These are phyloP conservation scores for Orthonevra nobilis DNA, from an alignment of 2,888 invertebrate species.

Conservation along the genomic window DNA sequence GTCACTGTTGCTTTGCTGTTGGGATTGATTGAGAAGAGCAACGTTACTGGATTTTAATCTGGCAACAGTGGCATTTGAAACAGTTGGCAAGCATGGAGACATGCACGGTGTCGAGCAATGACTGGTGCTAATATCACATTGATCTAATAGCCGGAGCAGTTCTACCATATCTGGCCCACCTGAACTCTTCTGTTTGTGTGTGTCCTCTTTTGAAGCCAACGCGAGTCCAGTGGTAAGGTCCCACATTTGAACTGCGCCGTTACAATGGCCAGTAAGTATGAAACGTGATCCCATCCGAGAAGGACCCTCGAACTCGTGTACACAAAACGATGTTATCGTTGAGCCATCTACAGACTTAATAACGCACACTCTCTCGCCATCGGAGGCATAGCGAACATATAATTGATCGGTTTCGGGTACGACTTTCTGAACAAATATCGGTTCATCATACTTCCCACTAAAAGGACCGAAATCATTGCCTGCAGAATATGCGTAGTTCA, in stretches of 20 bases:
- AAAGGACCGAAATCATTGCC: slow-evolving; percentile 92
- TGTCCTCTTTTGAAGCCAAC: slow-evolving; percentile 86
- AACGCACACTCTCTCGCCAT: slow-evolving; percentile 96
- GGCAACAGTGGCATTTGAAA: slow-evolving; percentile 81
- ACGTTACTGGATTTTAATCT: slow-evolving; percentile 84
- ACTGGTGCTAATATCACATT: slow-evolving; percentile 94
- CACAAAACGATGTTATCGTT: slow-evolving; percentile 96
- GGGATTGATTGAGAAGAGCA: slow-evolving; percentile 83
- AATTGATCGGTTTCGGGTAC: slow-evolving; percentile 97
- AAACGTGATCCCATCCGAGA: slow-evolving; percentile 95
- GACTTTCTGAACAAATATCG: slow-evolving; percentile 97
- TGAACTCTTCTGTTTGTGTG: slow-evolving; percentile 83
- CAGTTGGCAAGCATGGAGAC: slow-evolving; percentile 84
- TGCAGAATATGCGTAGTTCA: slow-evolving; percentile 83
- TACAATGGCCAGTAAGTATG: slow-evolving; percentile 95
- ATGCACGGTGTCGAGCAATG: slow-evolving; percentile 87
- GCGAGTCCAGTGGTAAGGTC: slow-evolving; percentile 97
- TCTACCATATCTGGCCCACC: slow-evolving; percentile 97
- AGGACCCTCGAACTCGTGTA: slow-evolving; percentile 98
- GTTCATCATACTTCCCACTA: slow-evolving; percentile 98
- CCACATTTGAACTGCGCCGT: slow-evolving; percentile 98
- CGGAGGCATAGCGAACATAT: slow-evolving; percentile 96
- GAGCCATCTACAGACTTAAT: slow-evolving; percentile 97
- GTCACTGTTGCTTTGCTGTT: slow-evolving; percentile 71
- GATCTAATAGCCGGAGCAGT: slow-evolving; percentile 93